Percentiles rank a stretch among this genome's conserved stretches.
phyloP scores from a whole-genome alignment of 2,113 vertebrate genomes.

The Eira barbara region DNA sequence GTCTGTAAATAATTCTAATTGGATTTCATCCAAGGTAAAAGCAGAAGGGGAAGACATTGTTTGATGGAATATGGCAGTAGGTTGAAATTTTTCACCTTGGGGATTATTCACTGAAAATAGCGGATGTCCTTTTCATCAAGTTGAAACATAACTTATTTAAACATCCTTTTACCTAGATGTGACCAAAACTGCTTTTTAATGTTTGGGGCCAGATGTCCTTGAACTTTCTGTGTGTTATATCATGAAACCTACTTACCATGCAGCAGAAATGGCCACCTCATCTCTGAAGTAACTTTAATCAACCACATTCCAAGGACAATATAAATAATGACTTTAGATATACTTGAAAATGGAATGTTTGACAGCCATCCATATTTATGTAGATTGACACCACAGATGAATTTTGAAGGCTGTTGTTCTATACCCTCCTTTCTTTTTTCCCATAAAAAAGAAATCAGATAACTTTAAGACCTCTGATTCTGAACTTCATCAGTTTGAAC shows the following conservation, averaged over 20 bases:
- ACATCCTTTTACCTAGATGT: slow-evolving; percentile 82
- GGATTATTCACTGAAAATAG: slow-evolving; percentile 81
- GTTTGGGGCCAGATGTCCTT: slow-evolving; percentile 71
- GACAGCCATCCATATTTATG: neutral
- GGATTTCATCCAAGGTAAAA: slow-evolving; percentile 80
- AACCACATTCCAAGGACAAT: neutral
- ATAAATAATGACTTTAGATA: neutral
- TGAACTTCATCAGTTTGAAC: neutral
- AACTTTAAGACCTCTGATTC: neutral
- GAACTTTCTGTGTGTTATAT: slow-evolving; percentile 28
- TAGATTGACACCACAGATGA: neutral
- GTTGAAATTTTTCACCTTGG: slow-evolving; percentile 80
- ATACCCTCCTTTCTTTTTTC: neutral
- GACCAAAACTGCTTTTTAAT: slow-evolving; percentile 75
- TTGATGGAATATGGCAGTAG: slow-evolving; percentile 75
- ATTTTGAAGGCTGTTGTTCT: neutral
- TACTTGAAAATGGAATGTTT: neutral
- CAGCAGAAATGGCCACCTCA: neutral
- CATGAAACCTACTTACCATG: neutral
- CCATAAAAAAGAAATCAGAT: neutral
- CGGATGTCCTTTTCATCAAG: slow-evolving; percentile 84
- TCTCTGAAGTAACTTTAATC: neutral
- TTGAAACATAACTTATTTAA: slow-evolving; percentile 79
- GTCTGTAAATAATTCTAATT: slow-evolving; percentile 79
- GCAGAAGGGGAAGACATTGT: slow-evolving; percentile 81